Conservation (phyloP, 2,888 invertebrate genomes). For the Azorinus chamasolen region DNA sequence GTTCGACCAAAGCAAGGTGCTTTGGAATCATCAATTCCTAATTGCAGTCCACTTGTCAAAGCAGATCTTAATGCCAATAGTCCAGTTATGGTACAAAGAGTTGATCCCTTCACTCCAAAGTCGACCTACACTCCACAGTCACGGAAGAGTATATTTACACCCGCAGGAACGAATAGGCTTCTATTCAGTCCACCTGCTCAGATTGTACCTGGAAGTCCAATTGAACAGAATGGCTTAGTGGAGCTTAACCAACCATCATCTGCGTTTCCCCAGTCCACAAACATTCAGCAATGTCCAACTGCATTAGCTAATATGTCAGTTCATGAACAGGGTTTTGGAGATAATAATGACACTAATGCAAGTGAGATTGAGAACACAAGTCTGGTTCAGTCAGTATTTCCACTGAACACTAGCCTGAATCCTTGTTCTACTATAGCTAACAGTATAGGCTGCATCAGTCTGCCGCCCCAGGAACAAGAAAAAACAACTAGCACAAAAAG, state of each 20-base stretch:
- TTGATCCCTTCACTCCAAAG: slow-evolving; percentile 18
- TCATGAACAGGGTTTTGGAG: too few relatives aligned
- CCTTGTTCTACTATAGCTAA: slow-evolving; percentile 52
- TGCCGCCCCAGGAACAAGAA: slow-evolving; percentile 19
- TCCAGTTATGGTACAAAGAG: slow-evolving; percentile 41
- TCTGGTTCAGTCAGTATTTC: too few relatives aligned
- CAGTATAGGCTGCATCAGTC: slow-evolving; percentile 58
- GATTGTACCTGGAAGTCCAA: too few relatives aligned
- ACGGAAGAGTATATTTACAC: slow-evolving; percentile 16
- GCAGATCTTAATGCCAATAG: slow-evolving; percentile 38
- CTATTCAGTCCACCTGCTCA: slow-evolving; percentile 23
- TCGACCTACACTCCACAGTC: slow-evolving; percentile 18
- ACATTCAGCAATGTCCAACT: too few relatives aligned
- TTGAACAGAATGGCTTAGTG: too few relatives aligned
- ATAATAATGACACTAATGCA: too few relatives aligned
- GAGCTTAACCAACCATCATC: too few relatives aligned
- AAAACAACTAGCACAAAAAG: too few relatives aligned
- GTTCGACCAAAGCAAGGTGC: slow-evolving; percentile 5
- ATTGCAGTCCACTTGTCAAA: slow-evolving; percentile 54
- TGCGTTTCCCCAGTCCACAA: too few relatives aligned
- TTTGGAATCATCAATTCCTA: neutral
- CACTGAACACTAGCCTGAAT: neutral
- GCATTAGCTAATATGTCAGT: too few relatives aligned
- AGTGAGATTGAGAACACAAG: too few relatives aligned
- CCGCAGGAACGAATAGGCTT: slow-evolving; percentile 19